These are phyloP conservation scores for Archips xylosteana DNA, from an alignment of 2,888 invertebrate species.

Conservation along the genomic window DNA sequence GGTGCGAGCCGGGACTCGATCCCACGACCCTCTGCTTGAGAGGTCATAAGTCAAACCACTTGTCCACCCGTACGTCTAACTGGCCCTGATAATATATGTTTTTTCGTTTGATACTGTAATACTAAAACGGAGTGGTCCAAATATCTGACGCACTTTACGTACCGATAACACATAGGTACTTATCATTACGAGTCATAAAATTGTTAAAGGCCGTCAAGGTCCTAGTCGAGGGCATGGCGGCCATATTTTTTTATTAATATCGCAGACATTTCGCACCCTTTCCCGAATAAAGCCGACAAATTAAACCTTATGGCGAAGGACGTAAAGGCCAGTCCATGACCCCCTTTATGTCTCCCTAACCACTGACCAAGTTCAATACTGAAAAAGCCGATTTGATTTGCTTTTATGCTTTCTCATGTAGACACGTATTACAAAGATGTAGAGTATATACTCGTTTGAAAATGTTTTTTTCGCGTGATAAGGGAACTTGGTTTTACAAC, in stretches of 20 bases:
- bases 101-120: neutral
- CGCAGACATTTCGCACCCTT: constrained; percentile 45
- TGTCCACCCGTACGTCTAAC: no score
- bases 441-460: neutral
- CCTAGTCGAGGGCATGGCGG: constrained; percentile 45
- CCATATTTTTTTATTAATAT: constrained; percentile 59
- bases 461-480: constrained; percentile 17
- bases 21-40: no score
- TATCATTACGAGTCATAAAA: constrained; percentile 52
- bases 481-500: constrained; percentile 43
- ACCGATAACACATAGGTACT: constrained; percentile 32
- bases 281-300: constrained; percentile 39
- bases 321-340: constrained; percentile 36
- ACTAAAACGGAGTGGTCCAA: neutral
- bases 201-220: constrained; percentile 46
- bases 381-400: constrained; percentile 25
- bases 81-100: no score
- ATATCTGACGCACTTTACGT: neutral
- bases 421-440: constrained; percentile 5
- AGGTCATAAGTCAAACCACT: no score
- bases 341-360: constrained; percentile 45
- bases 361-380: constrained; percentile 45
- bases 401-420: neutral
- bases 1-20: no score
- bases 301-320: constrained; percentile 45